phyloP scores from a whole-genome alignment of 2,113 vertebrate species.

The Caranx melampygus region DNA sequence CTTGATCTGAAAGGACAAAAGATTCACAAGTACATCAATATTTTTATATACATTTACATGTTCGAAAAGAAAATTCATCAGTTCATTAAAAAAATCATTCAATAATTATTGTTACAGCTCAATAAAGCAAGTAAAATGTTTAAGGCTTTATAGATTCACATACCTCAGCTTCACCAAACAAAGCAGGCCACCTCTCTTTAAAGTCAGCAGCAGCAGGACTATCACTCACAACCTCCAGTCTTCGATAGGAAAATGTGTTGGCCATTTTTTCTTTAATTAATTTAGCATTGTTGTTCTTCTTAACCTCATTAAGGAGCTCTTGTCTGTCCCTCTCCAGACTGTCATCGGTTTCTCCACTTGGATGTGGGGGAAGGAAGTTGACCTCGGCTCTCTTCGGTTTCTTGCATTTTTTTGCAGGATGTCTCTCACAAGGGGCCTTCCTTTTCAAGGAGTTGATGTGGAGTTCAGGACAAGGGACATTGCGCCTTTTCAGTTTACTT shows the following conservation, averaged over 20 bases:
- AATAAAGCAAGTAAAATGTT: background rate
- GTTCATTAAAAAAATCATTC: too few relatives aligned
- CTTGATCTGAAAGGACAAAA: constrained; percentile 2
- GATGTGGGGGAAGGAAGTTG: background rate
- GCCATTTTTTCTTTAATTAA: too few relatives aligned
- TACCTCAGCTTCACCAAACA: constrained; percentile 29
- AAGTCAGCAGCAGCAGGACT: constrained; percentile 5
- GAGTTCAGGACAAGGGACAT: background rate
- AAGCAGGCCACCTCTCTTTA: constrained; percentile 17
- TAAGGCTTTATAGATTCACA: background rate
- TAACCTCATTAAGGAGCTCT: too few relatives aligned
- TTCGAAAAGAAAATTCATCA: too few relatives aligned
- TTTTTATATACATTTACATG: too few relatives aligned
- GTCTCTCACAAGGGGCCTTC: constrained; percentile 1
- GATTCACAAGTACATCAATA: constrained; percentile 1
- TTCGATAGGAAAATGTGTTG: constrained; percentile 26
- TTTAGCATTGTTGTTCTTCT: background rate
- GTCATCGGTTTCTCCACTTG: background rate
- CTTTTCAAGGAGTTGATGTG: background rate
- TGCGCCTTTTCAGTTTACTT: background rate
- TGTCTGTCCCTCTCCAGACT: background rate
- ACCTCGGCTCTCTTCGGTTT: background rate
- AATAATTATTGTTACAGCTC: background rate
- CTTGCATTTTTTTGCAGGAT: background rate
- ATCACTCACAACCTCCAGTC: background rate